A percentile compares a stretch with the other conserved stretches of the same genome.
Conservation (phyloP, 2,113 vertebrate genomes). For the Perccottus glenii region DNA sequence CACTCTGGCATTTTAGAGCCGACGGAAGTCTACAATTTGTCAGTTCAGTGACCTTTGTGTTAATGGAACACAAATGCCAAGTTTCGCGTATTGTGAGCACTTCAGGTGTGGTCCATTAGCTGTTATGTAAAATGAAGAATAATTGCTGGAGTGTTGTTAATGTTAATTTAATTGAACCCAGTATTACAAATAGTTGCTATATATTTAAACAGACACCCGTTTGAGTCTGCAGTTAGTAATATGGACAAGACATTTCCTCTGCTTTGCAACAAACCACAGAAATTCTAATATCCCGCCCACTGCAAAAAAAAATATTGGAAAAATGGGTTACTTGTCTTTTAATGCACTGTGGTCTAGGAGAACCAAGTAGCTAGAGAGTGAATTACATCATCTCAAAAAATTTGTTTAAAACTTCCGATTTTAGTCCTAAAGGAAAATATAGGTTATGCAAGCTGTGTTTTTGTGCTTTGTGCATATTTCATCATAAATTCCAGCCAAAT, state of each 20-base stretch:
- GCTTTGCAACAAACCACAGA: no score
- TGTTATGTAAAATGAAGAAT: no score
- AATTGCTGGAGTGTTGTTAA: no score
- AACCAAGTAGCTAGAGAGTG: conserved; percentile 6
- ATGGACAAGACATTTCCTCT: no score
- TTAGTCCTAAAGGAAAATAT: conserved; percentile 17
- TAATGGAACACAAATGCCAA: conserved; percentile 12
- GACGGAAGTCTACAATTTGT: conserved; percentile 7
- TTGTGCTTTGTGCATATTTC: conserved; percentile 41
- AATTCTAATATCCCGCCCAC: no score
- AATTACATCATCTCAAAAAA: conserved; percentile 23
- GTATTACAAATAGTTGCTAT: no score
- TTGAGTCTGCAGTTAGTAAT: no score
- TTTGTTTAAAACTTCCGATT: conserved; percentile 10
- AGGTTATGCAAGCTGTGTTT: conserved; percentile 10
- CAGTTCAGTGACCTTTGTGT: conserved; percentile 28
- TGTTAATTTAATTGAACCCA: no score
- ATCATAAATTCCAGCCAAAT: conserved; percentile 31
- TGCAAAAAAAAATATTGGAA: background rate
- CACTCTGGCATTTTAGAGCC: conserved; percentile 18
- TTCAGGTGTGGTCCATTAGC: no score
- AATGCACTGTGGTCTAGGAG: background rate
- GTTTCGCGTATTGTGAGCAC: background rate
- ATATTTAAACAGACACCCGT: no score
- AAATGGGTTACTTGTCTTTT: background rate